Base-by-base conservation (phyloP, 2,113 vertebrate species). In the Dendrocopos noguchii region DNA sequence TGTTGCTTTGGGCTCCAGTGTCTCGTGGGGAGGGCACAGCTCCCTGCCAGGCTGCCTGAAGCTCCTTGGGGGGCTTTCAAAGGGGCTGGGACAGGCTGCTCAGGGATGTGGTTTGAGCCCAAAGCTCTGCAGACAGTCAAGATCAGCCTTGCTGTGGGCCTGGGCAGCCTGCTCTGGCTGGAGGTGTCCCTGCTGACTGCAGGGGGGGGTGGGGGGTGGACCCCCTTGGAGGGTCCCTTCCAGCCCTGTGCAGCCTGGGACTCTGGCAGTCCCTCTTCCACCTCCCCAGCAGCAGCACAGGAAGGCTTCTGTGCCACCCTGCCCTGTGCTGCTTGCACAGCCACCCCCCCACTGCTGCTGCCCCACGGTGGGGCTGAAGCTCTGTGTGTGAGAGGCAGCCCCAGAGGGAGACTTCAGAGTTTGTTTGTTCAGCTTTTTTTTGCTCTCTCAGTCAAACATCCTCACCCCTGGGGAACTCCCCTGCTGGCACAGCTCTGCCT, bases 361-460 rank as follows among this genome's bases (percentile, higher is more conserved):
- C 18, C 9, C 5, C 22, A 15, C 1, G 2, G 11, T 7, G 7
- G 3, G 1, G 71, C 34, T 56, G 13, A 12, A 0, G 71, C 56
- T 47, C 46, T 2, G 70, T 50, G 20, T 50, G 47, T 22, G 47
- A 50, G 47, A 22, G 46, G 47, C 64, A 47, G 53, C 65, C 33
- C 55, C 15, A 7, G 27, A 9, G 47, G 10, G 31, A 76, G 46
- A 13, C 34, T 22, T 36, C 1, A n/a, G 28, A 85, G 7, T 15
- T 46, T 34, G 24, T 29, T 72, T 25, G 15, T 56, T 65, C 17
- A 29, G 60, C 36, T n/a, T 36, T 8, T 20, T 72, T 71, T 76
- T 57, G 12, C 52, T 87, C 50, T 76, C 5, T 0, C 44, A 8
- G 1, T 73, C 72, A 55, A 28, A 56, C 36, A 6, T 12, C 33